Evolutionary conservation across 2,888 invertebrate genomes (phyloP).

Genomic region (Calephelis perditalis): DNA sequence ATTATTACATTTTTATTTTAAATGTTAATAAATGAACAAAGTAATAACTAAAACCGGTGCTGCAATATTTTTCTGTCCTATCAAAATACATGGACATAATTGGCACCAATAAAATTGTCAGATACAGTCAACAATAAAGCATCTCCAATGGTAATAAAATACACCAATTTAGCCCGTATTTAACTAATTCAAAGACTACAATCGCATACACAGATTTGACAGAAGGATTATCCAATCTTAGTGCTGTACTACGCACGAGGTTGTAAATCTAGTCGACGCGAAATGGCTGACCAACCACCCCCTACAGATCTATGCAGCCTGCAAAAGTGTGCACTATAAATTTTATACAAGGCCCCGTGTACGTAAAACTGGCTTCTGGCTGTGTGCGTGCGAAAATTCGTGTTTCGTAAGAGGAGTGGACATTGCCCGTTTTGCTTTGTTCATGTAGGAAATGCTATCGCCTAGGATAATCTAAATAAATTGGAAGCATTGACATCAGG

Average conservation of each 20-base stretch:
- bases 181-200: slow-evolving; percentile 32
- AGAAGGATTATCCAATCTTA: slow-evolving; percentile 50
- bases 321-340: slow-evolving; percentile 78
- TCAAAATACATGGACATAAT: slow-evolving; percentile 7
- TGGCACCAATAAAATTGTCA: slow-evolving; percentile 16
- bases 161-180: slow-evolving; percentile 32
- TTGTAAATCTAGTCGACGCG: slow-evolving; percentile 76
- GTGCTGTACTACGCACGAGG: slow-evolving; percentile 65
- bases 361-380: slow-evolving; percentile 66
- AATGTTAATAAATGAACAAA: no score
- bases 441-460: slow-evolving; percentile 48
- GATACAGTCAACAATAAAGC: slow-evolving; percentile 13
- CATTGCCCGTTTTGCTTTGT: slow-evolving; percentile 67
- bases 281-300: slow-evolving; percentile 72
- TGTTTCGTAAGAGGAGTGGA: slow-evolving; percentile 65
- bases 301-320: slow-evolving; percentile 58
- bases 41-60: neutral
- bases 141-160: slow-evolving; percentile 24
- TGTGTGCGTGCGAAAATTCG: slow-evolving; percentile 68
- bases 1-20: no score
- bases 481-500: slow-evolving; percentile 51
- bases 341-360: slow-evolving; percentile 71
- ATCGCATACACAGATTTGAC: slow-evolving; percentile 34
- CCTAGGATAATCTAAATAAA: slow-evolving; percentile 65
- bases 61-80: slow-evolving; percentile 5